Percentiles rank a stretch among this genome's conserved stretches.
Conservation (phyloP, 2,797 vertebrate genomes). For the Etheostoma nigrum region DNA sequence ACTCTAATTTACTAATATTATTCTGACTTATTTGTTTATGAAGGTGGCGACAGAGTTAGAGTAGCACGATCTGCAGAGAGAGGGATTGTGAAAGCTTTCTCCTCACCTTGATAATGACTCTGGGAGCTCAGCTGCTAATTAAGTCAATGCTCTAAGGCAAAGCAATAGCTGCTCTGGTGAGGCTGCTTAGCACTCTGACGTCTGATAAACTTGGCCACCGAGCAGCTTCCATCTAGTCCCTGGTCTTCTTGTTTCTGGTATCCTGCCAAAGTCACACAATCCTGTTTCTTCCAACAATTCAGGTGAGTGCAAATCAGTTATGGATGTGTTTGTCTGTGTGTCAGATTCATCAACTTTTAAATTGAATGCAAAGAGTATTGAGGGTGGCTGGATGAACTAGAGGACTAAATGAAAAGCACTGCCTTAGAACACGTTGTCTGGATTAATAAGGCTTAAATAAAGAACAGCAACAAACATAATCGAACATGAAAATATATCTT, state of each 20-base stretch:
- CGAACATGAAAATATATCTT: neutral
- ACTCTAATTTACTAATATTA: neutral
- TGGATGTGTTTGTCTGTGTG: neutral
- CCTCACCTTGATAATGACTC: conserved; percentile 54
- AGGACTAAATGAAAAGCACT: neutral
- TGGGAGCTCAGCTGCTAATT: conserved; percentile 58
- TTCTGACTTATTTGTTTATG: neutral
- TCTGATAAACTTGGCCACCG: conserved; percentile 24
- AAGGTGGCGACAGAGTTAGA: conserved; percentile 10
- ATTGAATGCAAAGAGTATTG: neutral
- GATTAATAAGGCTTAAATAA: neutral
- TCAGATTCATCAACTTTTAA: neutral
- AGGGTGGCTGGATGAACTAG: neutral
- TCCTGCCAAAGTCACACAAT: conserved; percentile 12
- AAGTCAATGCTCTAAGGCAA: conserved; percentile 47
- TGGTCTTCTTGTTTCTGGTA: conserved; percentile 2
- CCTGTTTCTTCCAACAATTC: conserved; percentile 1
- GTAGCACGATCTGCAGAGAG: conserved; percentile 24
- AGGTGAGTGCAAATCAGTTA: conserved; percentile 1
- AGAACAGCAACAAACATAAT: neutral
- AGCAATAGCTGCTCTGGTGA: conserved; percentile 26
- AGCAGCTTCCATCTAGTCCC: conserved; percentile 8
- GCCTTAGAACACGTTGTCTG: neutral
- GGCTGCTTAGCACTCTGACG: conserved; percentile 38
- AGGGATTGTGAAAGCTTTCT: conserved; percentile 27